Conservation (phyloP, 2,113 vertebrate species). For the Grantiella picta region DNA sequence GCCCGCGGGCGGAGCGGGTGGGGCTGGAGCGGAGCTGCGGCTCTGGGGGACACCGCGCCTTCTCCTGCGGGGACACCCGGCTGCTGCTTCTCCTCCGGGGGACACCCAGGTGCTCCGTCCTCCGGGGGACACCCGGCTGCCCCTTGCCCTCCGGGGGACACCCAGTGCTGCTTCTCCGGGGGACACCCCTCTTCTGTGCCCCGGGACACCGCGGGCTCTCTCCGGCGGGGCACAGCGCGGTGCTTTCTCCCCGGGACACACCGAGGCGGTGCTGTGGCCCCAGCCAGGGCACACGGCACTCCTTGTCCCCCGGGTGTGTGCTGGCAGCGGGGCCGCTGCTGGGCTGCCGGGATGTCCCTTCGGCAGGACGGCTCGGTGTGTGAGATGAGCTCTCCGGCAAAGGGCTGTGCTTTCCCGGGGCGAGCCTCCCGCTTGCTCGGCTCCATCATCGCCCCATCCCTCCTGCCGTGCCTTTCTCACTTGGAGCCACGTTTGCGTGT, state of each 20-base stretch:
- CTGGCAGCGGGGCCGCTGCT: not conserved
- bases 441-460: fast-evolving
- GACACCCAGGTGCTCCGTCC: too few relatives aligned
- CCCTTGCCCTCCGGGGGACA: too few relatives aligned
- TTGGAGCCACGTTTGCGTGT: not conserved
- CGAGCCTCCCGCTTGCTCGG: too few relatives aligned
- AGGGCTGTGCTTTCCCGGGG: not conserved
- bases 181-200: too few relatives aligned
- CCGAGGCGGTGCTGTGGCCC: too few relatives aligned
- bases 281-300: not conserved
- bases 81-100: too few relatives aligned
- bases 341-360: fast-evolving
- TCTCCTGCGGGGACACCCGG: too few relatives aligned
- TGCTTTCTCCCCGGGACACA: too few relatives aligned
- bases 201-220: not conserved
- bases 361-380: not conserved
- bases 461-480: not conserved
- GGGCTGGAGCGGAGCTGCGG: not conserved
- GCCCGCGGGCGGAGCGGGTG: not conserved
- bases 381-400: fast-evolving
- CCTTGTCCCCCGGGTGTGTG: not conserved
- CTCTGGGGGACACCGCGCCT: not conserved
- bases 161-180: not conserved
- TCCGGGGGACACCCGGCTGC: too few relatives aligned
- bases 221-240: not conserved